These are phyloP conservation scores for Stigmatopora argus DNA, from an alignment of 2,113 vertebrate species.

Conservation along the genomic window DNA sequence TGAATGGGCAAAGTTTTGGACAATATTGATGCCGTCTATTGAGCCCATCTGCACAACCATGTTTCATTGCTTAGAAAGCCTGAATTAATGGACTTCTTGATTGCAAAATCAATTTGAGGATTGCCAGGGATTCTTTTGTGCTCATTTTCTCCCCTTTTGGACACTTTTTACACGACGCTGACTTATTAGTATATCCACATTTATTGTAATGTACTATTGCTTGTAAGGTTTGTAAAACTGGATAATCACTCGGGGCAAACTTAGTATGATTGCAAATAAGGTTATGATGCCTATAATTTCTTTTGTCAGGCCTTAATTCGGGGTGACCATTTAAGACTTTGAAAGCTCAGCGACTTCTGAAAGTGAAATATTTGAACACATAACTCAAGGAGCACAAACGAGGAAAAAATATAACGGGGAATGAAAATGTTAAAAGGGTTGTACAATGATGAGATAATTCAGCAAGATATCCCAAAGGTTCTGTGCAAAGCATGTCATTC, in stretches of 20 bases:
- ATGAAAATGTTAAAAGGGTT: slow-evolving; percentile 20
- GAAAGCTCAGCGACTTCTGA: slow-evolving; percentile 54
- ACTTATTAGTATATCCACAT: neutral
- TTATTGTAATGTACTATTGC: neutral
- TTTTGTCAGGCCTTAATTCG: slow-evolving; percentile 25
- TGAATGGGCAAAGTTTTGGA: slow-evolving; percentile 44
- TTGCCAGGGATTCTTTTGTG: slow-evolving; percentile 20
- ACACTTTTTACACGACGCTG: slow-evolving; percentile 21
- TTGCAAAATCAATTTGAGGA: slow-evolving; percentile 47
- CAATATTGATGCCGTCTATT: slow-evolving; percentile 45
- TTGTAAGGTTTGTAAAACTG: neutral
- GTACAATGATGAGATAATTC: slow-evolving; percentile 24
- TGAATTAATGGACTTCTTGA: slow-evolving; percentile 46
- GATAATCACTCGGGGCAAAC: neutral
- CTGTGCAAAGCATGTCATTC: slow-evolving; percentile 6
- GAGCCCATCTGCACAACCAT: slow-evolving; percentile 24
- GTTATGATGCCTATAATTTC: slow-evolving; percentile 1
- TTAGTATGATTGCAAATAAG: neutral
- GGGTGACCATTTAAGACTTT: slow-evolving; percentile 46
- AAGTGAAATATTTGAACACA: slow-evolving; percentile 40
- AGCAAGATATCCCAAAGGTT: slow-evolving; percentile 4
- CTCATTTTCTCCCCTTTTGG: slow-evolving; percentile 5
- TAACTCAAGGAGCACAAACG: slow-evolving; percentile 42
- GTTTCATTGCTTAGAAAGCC: slow-evolving; percentile 39
- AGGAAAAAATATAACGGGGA: slow-evolving; percentile 35